Evolutionary conservation across 35 echinoderm and acorn worm genomes (phyloP).

Genomic region (Heliocidaris erythrogramma): DNA sequence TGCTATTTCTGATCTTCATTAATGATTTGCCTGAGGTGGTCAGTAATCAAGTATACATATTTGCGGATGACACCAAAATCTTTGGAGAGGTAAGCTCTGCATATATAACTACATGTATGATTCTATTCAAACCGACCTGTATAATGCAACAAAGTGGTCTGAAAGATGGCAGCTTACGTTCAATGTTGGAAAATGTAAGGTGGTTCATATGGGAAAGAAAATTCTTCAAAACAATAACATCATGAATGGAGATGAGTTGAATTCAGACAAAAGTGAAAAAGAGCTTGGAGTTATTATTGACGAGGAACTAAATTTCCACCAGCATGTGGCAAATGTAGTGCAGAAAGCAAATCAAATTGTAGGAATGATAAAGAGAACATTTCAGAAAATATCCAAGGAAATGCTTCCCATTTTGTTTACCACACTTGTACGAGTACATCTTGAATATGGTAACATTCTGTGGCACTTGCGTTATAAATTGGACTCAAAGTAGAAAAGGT

Average conservation of each 20-base stretch:
- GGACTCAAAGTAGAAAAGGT: not conserved
- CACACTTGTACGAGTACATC: not conserved
- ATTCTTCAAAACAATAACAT: not conserved
- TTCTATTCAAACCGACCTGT: not conserved
- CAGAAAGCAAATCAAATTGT: slow-evolving; percentile 26
- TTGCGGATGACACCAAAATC: slow-evolving; percentile 41
- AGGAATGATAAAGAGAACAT: not conserved
- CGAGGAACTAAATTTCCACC: not conserved
- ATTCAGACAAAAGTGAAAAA: not conserved
- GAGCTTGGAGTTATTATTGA: slow-evolving; percentile 7
- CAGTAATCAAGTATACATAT: not conserved
- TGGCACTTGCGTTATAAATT: not conserved
- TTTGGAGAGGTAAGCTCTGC: not conserved
- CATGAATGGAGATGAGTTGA: not conserved
- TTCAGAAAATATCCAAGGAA: not conserved
- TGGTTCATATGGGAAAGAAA: slow-evolving; percentile 7
- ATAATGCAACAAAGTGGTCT: not conserved
- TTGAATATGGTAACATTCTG: slow-evolving; percentile 11
- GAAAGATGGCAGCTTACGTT: not conserved
- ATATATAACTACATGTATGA: not conserved
- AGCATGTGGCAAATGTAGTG: not conserved
- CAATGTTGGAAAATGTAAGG: not conserved
- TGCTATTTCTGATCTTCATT: slow-evolving; percentile 26
- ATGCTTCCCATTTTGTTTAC: not conserved
- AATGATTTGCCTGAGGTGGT: slow-evolving; percentile 46